phyloP scores from a whole-genome alignment of 1,140 invertebrate species.

The Cecropterus lyciades region DNA sequence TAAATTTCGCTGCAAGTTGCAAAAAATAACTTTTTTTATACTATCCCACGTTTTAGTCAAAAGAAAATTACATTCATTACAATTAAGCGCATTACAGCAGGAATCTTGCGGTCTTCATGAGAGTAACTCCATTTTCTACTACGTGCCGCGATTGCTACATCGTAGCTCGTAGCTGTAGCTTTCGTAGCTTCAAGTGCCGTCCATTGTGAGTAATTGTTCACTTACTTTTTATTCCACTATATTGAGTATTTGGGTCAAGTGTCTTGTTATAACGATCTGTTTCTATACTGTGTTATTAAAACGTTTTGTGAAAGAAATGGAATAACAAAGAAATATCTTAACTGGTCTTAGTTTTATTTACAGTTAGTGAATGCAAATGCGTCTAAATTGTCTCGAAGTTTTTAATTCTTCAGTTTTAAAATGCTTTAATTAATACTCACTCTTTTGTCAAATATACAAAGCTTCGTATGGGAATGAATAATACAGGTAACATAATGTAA shows the following conservation, averaged over 20 bases:
- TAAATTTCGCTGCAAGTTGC: neutral
- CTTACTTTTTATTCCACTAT: conserved; percentile 54
- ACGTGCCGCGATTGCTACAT: conserved; percentile 71
- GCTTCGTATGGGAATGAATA: too few relatives aligned
- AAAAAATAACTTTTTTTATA: conserved; percentile 4
- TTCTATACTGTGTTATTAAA: conserved; percentile 6
- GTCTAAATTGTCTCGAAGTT: neutral
- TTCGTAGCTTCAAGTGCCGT: conserved; percentile 59
- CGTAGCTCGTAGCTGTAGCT: conserved; percentile 61
- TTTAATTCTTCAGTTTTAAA: neutral
- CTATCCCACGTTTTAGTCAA: conserved; percentile 33
- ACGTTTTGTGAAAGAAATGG: conserved; percentile 6
- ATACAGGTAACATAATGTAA: too few relatives aligned
- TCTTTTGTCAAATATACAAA: too few relatives aligned
- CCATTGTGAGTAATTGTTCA: conserved; percentile 68
- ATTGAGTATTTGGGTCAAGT: conserved; percentile 53
- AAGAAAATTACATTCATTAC: conserved; percentile 67
- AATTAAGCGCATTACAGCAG: conserved; percentile 67
- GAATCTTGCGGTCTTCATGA: conserved; percentile 58
- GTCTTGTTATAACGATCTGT: conserved; percentile 13
- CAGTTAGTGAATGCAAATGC: neutral
- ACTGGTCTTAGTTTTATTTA: conserved; percentile 2
- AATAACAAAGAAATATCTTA: conserved; percentile 1
- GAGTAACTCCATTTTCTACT: conserved; percentile 74
- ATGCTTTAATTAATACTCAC: too few relatives aligned